Base-by-base conservation (phyloP, 2,888 invertebrate species). In the Brenthis hecate region DNA sequence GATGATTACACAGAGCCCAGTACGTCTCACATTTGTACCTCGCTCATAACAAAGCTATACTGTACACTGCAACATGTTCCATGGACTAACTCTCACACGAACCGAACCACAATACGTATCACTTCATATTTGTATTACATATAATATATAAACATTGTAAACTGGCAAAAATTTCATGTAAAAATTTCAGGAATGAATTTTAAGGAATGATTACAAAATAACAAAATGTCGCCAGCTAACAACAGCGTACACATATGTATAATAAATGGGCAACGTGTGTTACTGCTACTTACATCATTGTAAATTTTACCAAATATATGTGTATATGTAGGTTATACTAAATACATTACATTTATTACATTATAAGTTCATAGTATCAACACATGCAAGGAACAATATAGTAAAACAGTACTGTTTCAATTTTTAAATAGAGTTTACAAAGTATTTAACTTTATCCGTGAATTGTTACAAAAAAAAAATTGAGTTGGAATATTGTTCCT, bases 101-200 rank as follows among this genome's bases (percentile, higher is more conserved):
- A 65, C 5, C n/a, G n/a, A 50, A 54, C 64, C 43, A n/a, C 47
- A 64, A 43, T 58, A 70, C 65, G 55, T 56, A 36, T 60, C 57
- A 69, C 62, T 66, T 68, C 60, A 58, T 64, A 70, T 73, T 71
- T 76, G 73, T 77, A 78, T 71, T 57, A 55, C 47, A 61, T 61
- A 73, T 77, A 78, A 71, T 11, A 43, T 43, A 43, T 43, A 72
- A 67, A 69, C 69, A 69, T 43, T 80, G 77, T 72, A 74, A 73
- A 71, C 61, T 69, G 69, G 56, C 76, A 80, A 80, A 72, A 75
- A 73, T 61, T 19, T 61, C 68, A 65, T 66, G 71, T 72, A 77
- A 75, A 79, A 75, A 74, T 76, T 78, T 76, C 79, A 76, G 84
- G 84, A 85, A 85, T 85, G 81, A 76, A 74, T 72, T 72, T 19